Evolutionary conservation across 2,888 invertebrate species (phyloP).

Genomic region (Drosophila melanocephala): DNA sequence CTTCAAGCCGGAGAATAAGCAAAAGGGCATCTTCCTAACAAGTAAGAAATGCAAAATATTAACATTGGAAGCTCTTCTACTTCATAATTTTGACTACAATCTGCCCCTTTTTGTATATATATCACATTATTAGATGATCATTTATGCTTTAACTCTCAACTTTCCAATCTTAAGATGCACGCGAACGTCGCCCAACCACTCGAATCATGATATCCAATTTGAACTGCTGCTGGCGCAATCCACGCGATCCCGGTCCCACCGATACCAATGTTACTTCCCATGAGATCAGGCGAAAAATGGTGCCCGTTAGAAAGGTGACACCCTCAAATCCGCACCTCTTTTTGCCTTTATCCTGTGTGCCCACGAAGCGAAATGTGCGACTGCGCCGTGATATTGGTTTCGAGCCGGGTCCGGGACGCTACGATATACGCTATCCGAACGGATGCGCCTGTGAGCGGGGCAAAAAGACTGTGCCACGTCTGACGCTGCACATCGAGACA

Average conservation of each 20-base stretch:
- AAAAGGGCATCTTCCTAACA: conserved; percentile 76
- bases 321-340: conserved; percentile 63
- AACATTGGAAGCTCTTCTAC: not conserved
- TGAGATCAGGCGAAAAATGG: conserved; percentile 28
- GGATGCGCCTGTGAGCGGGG: conserved; percentile 65
- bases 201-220: conserved; percentile 68
- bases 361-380: conserved; percentile 41
- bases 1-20: conserved; percentile 47
- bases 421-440: conserved; percentile 64
- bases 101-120: not conserved
- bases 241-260: conserved; percentile 73
- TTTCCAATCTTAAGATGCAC: conserved; percentile 66
- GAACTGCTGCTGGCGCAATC: conserved; percentile 70
- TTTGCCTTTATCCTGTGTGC: conserved; percentile 65
- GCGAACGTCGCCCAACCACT: conserved; percentile 63
- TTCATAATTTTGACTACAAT: too few species aligned
- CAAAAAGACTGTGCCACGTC: conserved; percentile 53
- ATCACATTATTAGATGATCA: not conserved
- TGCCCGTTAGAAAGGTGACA: not conserved
- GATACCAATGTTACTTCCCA: conserved; percentile 54
- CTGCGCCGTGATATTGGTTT: conserved; percentile 61
- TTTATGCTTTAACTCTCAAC: not conserved
- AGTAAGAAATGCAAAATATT: conserved; percentile 57
- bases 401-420: conserved; percentile 80
- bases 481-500: conserved; percentile 71